These are phyloP conservation scores for Cosmia trapezina DNA, from an alignment of 2,888 invertebrate species.

Conservation along the genomic window DNA sequence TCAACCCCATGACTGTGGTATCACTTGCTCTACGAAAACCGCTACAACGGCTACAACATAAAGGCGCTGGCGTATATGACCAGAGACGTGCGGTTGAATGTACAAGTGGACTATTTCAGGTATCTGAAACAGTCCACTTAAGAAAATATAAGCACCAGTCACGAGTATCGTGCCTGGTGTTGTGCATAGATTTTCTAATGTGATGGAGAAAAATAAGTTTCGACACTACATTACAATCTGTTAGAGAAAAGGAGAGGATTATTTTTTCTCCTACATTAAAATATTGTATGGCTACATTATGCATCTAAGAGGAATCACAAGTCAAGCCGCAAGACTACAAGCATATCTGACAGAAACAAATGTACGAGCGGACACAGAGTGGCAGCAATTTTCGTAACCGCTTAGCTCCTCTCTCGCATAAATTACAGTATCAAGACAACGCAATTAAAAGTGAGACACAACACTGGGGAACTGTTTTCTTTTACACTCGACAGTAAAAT, in stretches of 20 bases:
- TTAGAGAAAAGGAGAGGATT: not conserved
- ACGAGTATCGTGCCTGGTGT: too few relatives aligned
- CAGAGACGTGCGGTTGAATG: not conserved
- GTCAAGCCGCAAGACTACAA: not conserved
- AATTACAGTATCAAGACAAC: constrained; percentile 18
- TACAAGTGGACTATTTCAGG: not conserved
- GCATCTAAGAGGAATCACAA: not conserved
- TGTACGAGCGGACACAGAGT: not conserved
- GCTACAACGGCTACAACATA: not conserved
- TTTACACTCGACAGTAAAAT: constrained; percentile 13
- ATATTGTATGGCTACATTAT: not conserved
- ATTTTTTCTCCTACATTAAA: not conserved
- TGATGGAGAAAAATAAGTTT: not conserved
- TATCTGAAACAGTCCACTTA: too few relatives aligned
- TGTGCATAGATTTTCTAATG: not conserved
- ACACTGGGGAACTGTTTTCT: constrained; percentile 4
- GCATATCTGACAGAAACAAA: not conserved
- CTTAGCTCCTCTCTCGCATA: not conserved
- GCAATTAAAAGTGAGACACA: constrained; percentile 15
- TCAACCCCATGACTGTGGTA: not conserved
- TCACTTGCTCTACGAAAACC: not conserved
- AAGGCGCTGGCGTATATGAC: not conserved
- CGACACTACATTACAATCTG: not conserved
- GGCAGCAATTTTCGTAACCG: not conserved
- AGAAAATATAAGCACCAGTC: too few relatives aligned